Evolutionary conservation across 2,797 vertebrate species (phyloP).

Genomic region (Peromyscus attwateri): DNA sequence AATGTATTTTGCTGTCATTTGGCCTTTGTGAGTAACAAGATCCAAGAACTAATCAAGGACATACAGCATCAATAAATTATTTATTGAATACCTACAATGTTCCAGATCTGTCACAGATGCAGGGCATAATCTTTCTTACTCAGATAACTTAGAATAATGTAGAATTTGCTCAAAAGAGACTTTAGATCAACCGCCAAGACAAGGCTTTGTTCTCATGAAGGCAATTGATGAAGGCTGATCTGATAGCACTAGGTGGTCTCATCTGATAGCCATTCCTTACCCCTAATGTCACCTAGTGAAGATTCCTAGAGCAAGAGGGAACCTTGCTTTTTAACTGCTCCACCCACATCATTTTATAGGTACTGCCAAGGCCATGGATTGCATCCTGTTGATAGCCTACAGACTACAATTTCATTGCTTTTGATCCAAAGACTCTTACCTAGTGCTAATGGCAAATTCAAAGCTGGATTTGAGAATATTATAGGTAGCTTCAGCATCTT

Average conservation of each 20-base stretch:
- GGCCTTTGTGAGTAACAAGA: constrained; percentile 6
- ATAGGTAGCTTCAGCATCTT: background rate
- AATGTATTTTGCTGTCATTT: background rate
- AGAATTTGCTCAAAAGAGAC: background rate
- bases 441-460: background rate
- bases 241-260: background rate
- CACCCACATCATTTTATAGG: background rate
- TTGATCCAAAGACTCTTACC: background rate
- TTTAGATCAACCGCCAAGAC: background rate
- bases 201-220: background rate
- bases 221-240: background rate
- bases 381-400: background rate
- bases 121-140: background rate
- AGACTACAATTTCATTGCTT: background rate
- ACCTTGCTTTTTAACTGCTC: background rate
- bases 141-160: background rate
- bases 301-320: background rate
- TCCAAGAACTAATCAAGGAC: background rate
- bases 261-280: background rate
- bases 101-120: background rate
- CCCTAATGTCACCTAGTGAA: background rate
- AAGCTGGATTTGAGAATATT: background rate
- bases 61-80: background rate
- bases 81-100: background rate
- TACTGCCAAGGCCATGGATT: background rate